A percentile compares a stretch with the other conserved stretches of the same genome.
These are phyloP conservation scores for Virgularia gustaviana DNA, from an alignment of 92 coral and sea anemone genomes.

Conservation along the genomic window DNA sequence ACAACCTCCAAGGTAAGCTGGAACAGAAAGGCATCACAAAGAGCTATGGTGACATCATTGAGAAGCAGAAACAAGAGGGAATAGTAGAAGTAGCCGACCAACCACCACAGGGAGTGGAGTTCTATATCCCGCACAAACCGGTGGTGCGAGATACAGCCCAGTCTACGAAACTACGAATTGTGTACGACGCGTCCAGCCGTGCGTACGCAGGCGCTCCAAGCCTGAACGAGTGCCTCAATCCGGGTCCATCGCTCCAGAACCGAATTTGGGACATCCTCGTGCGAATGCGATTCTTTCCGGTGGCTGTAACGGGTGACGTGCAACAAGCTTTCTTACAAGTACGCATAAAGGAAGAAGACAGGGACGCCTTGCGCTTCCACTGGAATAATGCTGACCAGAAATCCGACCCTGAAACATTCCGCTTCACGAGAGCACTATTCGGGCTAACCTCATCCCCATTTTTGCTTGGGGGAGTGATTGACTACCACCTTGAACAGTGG, in stretches of 20 bases:
- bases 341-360: neutral
- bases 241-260: slow-evolving; percentile 2
- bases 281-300: neutral
- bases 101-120: neutral
- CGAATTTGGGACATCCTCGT: neutral
- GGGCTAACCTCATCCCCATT: slow-evolving; percentile 44
- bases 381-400: neutral
- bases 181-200: neutral
- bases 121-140: slow-evolving; percentile 1
- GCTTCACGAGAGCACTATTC: slow-evolving; percentile 46
- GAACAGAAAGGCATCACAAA: neutral
- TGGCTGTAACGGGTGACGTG: neutral
- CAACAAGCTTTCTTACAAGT: neutral
- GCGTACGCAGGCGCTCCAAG: neutral
- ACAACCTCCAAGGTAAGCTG: neutral
- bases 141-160: neutral
- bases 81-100: neutral
- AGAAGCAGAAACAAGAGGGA: neutral
- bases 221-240: neutral
- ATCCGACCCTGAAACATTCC: slow-evolving; percentile 8
- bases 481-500: slow-evolving; percentile 18
- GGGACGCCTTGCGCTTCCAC: neutral
- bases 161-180: neutral
- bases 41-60: neutral
- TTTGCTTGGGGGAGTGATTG: slow-evolving; percentile 44